Evolutionary conservation across 2,797 vertebrate genomes (phyloP).

Genomic region (Chromis chromis): DNA sequence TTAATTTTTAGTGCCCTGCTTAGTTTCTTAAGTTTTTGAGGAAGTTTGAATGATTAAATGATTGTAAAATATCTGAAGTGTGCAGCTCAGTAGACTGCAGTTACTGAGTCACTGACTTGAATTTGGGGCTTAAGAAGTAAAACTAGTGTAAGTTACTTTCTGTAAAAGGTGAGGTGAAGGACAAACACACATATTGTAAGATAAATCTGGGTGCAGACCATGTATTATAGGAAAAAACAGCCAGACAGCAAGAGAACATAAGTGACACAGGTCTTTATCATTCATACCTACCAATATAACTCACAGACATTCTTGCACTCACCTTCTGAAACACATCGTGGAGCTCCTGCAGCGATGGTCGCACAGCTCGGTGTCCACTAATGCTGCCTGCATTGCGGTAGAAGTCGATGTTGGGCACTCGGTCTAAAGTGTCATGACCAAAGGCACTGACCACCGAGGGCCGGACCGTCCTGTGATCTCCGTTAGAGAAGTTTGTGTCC

Average conservation of each 20-base stretch:
- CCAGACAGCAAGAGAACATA: neutral
- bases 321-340: constrained; percentile 96
- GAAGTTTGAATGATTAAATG: constrained; percentile 40
- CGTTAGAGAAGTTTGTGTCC: constrained; percentile 79
- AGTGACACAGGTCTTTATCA: neutral
- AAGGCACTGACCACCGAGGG: constrained; percentile 90
- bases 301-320: constrained; percentile 62
- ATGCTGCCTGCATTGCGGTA: constrained; percentile 95
- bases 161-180: constrained; percentile 37
- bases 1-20: constrained; percentile 26
- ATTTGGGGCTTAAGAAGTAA: constrained; percentile 11
- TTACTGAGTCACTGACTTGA: constrained; percentile 9
- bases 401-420: constrained; percentile 93
- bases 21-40: constrained; percentile 31
- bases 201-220: neutral
- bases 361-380: constrained; percentile 89
- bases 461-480: constrained; percentile 85
- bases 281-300: neutral
- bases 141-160: constrained; percentile 16
- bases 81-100: constrained; percentile 8
- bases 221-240: neutral
- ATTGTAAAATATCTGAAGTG: constrained; percentile 18
- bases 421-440: constrained; percentile 95
- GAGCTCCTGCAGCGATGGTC: constrained; percentile 95
- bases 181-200: neutral